These are phyloP conservation scores for Creontiades dilutus DNA, from an alignment of 2,888 invertebrate species.

Conservation along the genomic window DNA sequence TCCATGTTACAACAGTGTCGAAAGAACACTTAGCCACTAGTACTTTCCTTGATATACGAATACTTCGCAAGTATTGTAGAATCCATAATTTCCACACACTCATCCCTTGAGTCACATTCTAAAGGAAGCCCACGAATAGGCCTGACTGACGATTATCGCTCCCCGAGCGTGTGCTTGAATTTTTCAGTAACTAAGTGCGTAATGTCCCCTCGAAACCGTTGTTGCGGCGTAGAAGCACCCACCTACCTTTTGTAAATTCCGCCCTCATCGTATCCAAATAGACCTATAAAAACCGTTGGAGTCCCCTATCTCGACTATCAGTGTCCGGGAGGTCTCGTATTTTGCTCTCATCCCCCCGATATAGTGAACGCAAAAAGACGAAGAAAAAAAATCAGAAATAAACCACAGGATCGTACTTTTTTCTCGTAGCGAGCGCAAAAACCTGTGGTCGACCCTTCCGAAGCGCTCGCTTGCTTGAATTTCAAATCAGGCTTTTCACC, in stretches of 20 bases:
- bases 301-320: not conserved
- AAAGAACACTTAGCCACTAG: too few relatives aligned
- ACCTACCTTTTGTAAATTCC: not conserved
- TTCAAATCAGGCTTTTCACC: not conserved
- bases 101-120: too few relatives aligned
- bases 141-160: too few relatives aligned
- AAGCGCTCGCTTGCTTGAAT: conserved; percentile 8
- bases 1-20: too few relatives aligned
- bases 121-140: too few relatives aligned
- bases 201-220: too few relatives aligned
- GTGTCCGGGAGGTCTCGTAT: not conserved
- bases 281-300: not conserved
- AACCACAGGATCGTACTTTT: not conserved
- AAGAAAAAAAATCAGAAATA: conserved; percentile 10
- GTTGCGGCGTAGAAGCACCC: too few relatives aligned
- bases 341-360: not conserved
- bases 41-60: too few relatives aligned
- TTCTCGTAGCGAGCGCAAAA: not conserved
- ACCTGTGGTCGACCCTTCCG: not conserved
- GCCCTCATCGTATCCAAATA: not conserved
- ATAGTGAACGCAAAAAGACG: not conserved
- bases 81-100: too few relatives aligned
- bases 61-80: too few relatives aligned
- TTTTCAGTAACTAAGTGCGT: too few relatives aligned
- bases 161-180: too few relatives aligned